Evolutionary conservation across 2,888 invertebrate species (phyloP).

Genomic region (Myopa tessellatipennis): DNA sequence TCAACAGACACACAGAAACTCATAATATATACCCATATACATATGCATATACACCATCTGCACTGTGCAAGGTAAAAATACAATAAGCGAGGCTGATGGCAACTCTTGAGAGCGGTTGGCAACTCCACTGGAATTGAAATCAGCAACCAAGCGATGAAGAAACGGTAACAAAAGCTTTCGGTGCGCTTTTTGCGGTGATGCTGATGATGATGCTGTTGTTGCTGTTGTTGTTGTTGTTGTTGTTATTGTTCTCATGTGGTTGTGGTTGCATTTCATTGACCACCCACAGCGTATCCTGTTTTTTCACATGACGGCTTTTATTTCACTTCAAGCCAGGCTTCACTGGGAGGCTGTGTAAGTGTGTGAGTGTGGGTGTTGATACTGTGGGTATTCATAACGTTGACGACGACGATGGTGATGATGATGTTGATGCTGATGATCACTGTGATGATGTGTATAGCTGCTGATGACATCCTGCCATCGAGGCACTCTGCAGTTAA

Average conservation of each 20-base stretch:
- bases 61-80: slow-evolving; percentile 19
- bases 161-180: slow-evolving; percentile 61
- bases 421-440: slow-evolving; percentile 5
- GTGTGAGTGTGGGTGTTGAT: slow-evolving; percentile 1
- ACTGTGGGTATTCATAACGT: background rate
- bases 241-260: slow-evolving; percentile 19
- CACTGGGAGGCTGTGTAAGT: too few species aligned
- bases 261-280: slow-evolving; percentile 32
- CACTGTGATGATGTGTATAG: slow-evolving; percentile 3
- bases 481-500: slow-evolving; percentile 15
- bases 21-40: too few species aligned
- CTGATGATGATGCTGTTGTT: slow-evolving; percentile 43
- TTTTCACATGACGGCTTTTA: slow-evolving; percentile 22
- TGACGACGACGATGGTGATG: background rate
- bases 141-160: slow-evolving; percentile 48
- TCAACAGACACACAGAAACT: background rate
- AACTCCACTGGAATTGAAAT: slow-evolving; percentile 48
- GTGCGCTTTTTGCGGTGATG: slow-evolving; percentile 43
- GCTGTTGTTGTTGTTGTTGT: slow-evolving; percentile 31
- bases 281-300: slow-evolving; percentile 33
- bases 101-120: background rate
- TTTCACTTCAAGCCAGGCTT: background rate
- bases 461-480: slow-evolving; percentile 27
- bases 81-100: slow-evolving; percentile 9
- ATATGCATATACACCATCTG: too few species aligned